Evolutionary conservation across 2,888 invertebrate species (phyloP), one percentile per base, ranked within the genome.

Genomic region (Cheilosia impressa): DNA sequence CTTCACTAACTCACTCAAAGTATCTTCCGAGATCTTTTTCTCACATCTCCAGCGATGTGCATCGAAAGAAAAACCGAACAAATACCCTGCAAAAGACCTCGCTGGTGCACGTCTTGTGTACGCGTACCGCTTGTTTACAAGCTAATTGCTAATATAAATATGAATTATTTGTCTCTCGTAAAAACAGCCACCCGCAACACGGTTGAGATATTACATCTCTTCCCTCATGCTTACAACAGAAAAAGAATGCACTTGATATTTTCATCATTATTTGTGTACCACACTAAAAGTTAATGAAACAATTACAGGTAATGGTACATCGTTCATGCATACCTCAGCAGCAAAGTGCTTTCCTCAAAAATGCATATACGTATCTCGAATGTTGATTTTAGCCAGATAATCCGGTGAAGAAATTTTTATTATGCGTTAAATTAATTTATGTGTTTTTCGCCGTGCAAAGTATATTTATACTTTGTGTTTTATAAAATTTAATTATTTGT

Each of bases 341-440:
- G 55, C 34, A 65, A 65, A 65, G 38, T 50, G 38, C 38, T 45
- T 45, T 58, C 19, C 45, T 10, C n/a, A 52, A 50, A 72, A 72
- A 60, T 41, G 60, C 19, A 47, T 19, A 19, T 10, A 3, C 17
- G 2, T 47, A 47, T 47, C 47, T 47, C 19, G 17, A 50, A 34
- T 38, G 58, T n/a, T 34, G 69, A 57, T 47, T 34, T 47, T 58
- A 43, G 58, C 9, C 24, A 38, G 47, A 63, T 63, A 57, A 63
- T 69, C 57, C 47, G 55, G 63, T 73, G 66, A 31, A 75, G 65
- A 75, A 58, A 66, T 66, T 38, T 80, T 73, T 73, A 80, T 80
- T 66, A 58, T 66, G 80, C 80, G 73, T 73, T 73, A 80, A 80
- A 80, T 80, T 72, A 80, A 81, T 76, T 76, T 75, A 68, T 62